Evolutionary conservation across 2,888 invertebrate genomes (phyloP), one percentile per base, ranked within the genome.

Genomic region (Iphiclides podalirius): DNA sequence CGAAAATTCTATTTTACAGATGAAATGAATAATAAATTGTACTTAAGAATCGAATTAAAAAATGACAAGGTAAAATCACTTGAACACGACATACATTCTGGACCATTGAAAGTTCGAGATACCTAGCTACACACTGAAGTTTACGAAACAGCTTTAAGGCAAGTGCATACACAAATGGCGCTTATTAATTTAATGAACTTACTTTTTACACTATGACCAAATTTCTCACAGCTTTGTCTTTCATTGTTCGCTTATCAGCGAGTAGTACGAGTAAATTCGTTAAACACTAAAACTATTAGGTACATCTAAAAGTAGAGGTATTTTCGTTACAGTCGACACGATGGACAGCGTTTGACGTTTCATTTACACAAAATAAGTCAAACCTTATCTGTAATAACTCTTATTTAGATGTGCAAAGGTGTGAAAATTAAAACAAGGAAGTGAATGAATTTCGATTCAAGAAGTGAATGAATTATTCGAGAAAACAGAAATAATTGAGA

Each of bases 211-310:
- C 76, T 86, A 85, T 67, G 84, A 80, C 75, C 76, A 79, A 80
- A 83, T 84, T 83, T 89, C 88, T 89, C 88, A 89, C 88, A 87
- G 84, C 82, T 88, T 87, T 89, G 89, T 89, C 89, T 89, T 89
- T 89, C 89, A 85, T 89, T 81, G 79, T 79, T 85, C 86, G 85
- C 87, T 75, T 74, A 61, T 60, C 61, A 78, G 84, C 86, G 85
- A 84, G 70, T 76, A 80, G 74, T 79, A 82, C 68, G 79, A 82
- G 78, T 84, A 84, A 85, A 85, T 85, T 86, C 83, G 81, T 82
- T 80, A 80, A 72, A 81, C 55, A 80, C 79, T 83, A 82, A 61
- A 75, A 74, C 77, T 82, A 82, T 75, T 69, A 74, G 70, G 65
- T 79, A 79, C 63, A 72, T 55, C 53, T 54, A 61, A 53, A 61